Evolutionary conservation across 1,140 invertebrate species (phyloP).

Genomic region (Drosophila serrata): DNA sequence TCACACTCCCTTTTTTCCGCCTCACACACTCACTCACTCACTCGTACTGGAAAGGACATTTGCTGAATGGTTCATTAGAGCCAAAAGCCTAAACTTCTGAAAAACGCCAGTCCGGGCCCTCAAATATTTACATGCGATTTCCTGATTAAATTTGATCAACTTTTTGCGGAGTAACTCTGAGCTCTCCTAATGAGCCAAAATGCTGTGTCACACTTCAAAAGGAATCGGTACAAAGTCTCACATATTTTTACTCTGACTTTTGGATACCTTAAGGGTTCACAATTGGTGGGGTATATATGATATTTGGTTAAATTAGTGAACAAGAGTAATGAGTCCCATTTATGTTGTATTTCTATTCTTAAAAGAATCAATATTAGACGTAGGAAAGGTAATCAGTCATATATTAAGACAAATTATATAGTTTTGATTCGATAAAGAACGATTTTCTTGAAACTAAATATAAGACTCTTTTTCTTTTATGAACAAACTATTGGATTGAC

Average conservation of each 20-base stretch:
- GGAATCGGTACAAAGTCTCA: conserved; percentile 5
- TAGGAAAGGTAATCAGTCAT: no score
- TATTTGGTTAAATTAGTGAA: no score
- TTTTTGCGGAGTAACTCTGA: conserved; percentile 28
- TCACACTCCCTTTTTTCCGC: conserved; percentile 6
- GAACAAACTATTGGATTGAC: no score
- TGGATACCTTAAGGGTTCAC: background rate
- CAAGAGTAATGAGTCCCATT: background rate
- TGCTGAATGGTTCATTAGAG: conserved; percentile 72
- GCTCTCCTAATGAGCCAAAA: conserved; percentile 38
- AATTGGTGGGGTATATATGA: background rate
- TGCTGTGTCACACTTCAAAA: conserved; percentile 37
- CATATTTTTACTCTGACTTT: background rate
- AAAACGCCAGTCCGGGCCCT: conserved; percentile 14
- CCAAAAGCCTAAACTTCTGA: conserved; percentile 44
- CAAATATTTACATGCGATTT: conserved; percentile 53
- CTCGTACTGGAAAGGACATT: conserved; percentile 20
- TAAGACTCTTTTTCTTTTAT: no score
- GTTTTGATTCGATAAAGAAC: no score
- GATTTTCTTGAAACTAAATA: no score
- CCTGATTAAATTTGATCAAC: conserved; percentile 50
- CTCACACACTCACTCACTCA: background rate
- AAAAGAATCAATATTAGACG: background rate
- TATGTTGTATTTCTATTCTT: background rate
- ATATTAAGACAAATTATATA: no score